phyloP scores from a whole-genome alignment of 2,797 vertebrate species.

The Selene dorsalis region DNA sequence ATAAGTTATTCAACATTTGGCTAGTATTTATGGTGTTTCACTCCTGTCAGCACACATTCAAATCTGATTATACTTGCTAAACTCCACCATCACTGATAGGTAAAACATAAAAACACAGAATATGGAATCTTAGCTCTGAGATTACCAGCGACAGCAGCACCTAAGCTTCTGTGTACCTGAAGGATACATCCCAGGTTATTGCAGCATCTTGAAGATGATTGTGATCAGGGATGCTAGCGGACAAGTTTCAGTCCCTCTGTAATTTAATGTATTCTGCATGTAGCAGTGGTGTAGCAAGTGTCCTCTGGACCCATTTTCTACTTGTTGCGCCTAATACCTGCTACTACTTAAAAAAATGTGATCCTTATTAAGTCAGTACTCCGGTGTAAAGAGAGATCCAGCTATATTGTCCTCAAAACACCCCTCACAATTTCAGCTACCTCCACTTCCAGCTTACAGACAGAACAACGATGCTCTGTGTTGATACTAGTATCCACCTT shows the following conservation, averaged over 20 bases:
- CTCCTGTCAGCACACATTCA: conserved; percentile 70
- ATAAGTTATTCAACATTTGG: conserved; percentile 41
- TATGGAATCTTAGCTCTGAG: conserved; percentile 18
- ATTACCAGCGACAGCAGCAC: conserved; percentile 41
- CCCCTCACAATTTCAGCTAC: not conserved
- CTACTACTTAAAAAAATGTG: conserved; percentile 17
- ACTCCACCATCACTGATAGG: conserved; percentile 41
- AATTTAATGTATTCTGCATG: conserved; percentile 37
- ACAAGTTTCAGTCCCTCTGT: conserved; percentile 17
- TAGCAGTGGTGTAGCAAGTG: not conserved
- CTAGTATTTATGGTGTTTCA: conserved; percentile 26
- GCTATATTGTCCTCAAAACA: not conserved
- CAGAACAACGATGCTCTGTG: not conserved
- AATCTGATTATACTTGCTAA: conserved; percentile 63
- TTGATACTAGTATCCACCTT: too few species aligned
- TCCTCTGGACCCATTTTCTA: conserved; percentile 27
- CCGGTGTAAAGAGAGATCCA: not conserved
- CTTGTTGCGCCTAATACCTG: not conserved
- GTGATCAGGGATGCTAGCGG: conserved; percentile 33
- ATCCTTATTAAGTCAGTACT: not conserved
- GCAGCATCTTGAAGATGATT: conserved; percentile 48
- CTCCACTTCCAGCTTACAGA: not conserved
- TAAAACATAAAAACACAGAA: conserved; percentile 33
- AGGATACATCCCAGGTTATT: conserved; percentile 42
- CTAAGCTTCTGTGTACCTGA: conserved; percentile 33